Evolutionary conservation across 2,797 vertebrate species (phyloP).

Genomic region (Sarcophilus harrisii): DNA sequence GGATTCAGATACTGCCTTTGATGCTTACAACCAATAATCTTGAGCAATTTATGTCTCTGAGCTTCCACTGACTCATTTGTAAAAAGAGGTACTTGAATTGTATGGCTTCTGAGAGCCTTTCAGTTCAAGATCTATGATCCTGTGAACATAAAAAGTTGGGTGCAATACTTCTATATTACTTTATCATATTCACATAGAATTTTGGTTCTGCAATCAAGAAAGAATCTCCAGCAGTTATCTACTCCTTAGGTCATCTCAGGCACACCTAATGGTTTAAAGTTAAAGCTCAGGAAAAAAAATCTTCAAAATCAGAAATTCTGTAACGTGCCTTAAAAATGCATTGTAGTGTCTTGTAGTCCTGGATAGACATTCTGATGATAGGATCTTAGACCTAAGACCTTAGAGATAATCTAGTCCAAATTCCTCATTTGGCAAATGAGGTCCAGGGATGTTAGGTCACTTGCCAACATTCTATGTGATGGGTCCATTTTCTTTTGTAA

Average conservation of each 20-base stretch:
- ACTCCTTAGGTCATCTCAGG: not conserved
- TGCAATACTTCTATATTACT: not conserved
- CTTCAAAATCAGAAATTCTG: not conserved
- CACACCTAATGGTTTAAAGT: not conserved
- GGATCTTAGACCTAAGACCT: not conserved
- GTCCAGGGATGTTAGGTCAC: not conserved
- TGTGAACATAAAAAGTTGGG: not conserved
- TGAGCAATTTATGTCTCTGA: not conserved
- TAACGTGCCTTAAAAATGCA: not conserved
- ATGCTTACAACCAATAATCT: not conserved
- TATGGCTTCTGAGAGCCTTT: not conserved
- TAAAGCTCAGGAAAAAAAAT: not conserved
- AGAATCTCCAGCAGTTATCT: not conserved
- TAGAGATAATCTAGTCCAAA: not conserved
- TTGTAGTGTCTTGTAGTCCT: not conserved
- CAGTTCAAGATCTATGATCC: not conserved
- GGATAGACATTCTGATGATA: not conserved
- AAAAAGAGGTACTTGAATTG: not conserved
- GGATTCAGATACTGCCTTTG: not conserved
- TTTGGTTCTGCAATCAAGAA: not conserved
- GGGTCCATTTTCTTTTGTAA: not conserved
- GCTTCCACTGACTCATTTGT: not conserved
- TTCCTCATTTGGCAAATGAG: not conserved
- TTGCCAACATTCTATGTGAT: not conserved
- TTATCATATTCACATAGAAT: not conserved